Percentiles rank a stretch among this genome's conserved stretches.
Conservation (phyloP, 2,113 vertebrate genomes). For the Odontophorus gujanensis region DNA sequence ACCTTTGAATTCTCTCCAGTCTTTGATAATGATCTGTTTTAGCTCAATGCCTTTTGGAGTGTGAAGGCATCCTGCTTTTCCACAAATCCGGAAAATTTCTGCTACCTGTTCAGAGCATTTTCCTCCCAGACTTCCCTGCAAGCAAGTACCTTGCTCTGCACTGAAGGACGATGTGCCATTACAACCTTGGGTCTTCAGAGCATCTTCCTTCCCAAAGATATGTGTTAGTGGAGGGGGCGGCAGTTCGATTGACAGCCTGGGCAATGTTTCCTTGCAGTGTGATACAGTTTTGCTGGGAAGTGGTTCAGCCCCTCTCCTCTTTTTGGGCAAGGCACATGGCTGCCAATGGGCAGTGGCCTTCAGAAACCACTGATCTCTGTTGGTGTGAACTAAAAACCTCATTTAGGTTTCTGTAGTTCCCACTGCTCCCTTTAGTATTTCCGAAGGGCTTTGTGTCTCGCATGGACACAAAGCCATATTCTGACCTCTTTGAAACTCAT, state of each 20-base stretch:
- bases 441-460: slow-evolving; percentile 18
- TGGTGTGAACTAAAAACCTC: background rate
- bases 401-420: background rate
- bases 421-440: background rate
- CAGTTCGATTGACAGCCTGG: background rate
- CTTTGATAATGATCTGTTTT: background rate
- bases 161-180: background rate
- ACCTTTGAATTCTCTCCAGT: background rate
- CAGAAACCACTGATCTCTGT: background rate
- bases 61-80: background rate
- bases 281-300: background rate
- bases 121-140: background rate
- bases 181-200: background rate
- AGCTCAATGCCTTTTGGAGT: background rate
- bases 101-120: background rate
- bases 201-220: background rate
- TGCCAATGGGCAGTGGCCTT: background rate
- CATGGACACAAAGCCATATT: slow-evolving; percentile 2
- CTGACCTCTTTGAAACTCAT: slow-evolving; percentile 56
- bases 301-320: background rate
- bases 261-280: background rate
- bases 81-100: background rate
- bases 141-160: rapidly evolving
- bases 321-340: background rate
- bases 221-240: background rate